Conservation (phyloP, 1,140 invertebrate genomes). For the Pentalonia nigronervosa region DNA sequence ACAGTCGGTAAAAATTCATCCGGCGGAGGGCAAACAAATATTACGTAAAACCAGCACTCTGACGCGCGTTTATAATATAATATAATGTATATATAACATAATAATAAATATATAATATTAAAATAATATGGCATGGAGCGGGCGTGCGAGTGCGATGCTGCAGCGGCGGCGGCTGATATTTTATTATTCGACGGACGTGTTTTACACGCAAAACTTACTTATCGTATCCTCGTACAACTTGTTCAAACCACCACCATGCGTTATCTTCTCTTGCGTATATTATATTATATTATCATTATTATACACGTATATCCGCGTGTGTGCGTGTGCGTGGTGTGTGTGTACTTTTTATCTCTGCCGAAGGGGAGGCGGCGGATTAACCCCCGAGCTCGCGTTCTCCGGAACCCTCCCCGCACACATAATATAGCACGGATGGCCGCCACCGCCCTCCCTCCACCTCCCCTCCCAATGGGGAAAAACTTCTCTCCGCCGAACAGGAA, state of each 20-base stretch:
- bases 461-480: neutral
- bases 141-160: neutral
- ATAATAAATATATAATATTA: no score
- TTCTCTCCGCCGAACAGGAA: neutral
- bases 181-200: conserved; percentile 45
- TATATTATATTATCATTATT: neutral
- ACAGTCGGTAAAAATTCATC: neutral
- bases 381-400: neutral
- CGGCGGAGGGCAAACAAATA: neutral
- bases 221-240: conserved; percentile 17
- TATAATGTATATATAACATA: no score
- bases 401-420: neutral
- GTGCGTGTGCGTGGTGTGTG: neutral
- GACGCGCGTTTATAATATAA: neutral
- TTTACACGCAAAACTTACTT: conserved; percentile 38
- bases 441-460: neutral
- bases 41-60: neutral
- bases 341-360: neutral
- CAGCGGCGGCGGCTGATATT: neutral
- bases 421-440: neutral
- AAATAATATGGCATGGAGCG: neutral
- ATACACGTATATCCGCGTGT: neutral
- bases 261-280: neutral
- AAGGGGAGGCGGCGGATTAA: conserved; percentile 1
- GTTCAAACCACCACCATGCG: neutral